A percentile compares a stretch with the other conserved stretches of the same genome.
Evolutionary conservation across 2,797 vertebrate species (phyloP).

Genomic region (Adrianichthys oophorus): DNA sequence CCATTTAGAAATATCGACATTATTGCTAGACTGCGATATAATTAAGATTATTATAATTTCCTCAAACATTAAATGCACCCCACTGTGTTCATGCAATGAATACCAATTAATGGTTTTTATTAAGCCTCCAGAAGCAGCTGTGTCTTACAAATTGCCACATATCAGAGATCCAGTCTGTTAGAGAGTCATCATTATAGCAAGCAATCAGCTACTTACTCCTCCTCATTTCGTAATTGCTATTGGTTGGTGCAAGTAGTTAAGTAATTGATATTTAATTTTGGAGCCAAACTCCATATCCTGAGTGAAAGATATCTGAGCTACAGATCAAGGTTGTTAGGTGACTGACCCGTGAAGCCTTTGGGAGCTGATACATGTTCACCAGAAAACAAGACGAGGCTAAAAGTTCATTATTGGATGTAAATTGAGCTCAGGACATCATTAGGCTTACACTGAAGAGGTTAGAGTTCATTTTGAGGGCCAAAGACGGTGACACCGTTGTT

Average conservation of each 20-base stretch:
- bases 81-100: slow-evolving; percentile 19
- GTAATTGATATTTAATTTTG: slow-evolving; percentile 19
- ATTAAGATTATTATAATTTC: slow-evolving; percentile 36
- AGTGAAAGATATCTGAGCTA: slow-evolving; percentile 19
- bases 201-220: slow-evolving; percentile 3
- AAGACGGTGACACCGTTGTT: slow-evolving; percentile 5
- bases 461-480: slow-evolving; percentile 39
- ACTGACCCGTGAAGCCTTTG: slow-evolving; percentile 15
- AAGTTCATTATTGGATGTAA: slow-evolving; percentile 46
- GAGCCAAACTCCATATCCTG: slow-evolving; percentile 22
- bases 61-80: slow-evolving; percentile 18
- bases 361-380: slow-evolving; percentile 26
- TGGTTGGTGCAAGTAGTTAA: slow-evolving; percentile 9
- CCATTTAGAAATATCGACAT: slow-evolving; percentile 23
- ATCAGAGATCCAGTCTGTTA: slow-evolving; percentile 15
- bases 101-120: slow-evolving; percentile 22
- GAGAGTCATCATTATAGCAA: slow-evolving; percentile 13
- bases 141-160: slow-evolving; percentile 11
- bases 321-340: slow-evolving; percentile 33
- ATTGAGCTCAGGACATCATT: slow-evolving; percentile 35
- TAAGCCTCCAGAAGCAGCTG: slow-evolving; percentile 15
- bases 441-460: slow-evolving; percentile 8
- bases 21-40: slow-evolving; percentile 23
- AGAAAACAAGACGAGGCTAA: slow-evolving; percentile 18
- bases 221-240: slow-evolving; percentile 14